Evolutionary conservation across 2,797 vertebrate species (phyloP).

Genomic region (Acanthurus leucopareius): DNA sequence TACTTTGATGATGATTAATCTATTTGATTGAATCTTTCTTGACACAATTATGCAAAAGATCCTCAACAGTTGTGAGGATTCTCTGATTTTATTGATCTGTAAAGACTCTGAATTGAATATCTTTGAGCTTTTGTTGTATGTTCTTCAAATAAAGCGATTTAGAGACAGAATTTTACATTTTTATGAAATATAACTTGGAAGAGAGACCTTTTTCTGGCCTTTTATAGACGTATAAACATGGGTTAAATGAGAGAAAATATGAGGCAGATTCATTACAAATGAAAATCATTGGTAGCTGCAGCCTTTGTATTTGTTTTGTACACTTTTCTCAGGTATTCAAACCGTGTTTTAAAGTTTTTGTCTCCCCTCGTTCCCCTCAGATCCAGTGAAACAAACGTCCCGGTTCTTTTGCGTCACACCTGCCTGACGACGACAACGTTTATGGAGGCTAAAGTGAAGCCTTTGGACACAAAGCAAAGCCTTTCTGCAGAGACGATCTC

Average conservation of each 20-base stretch:
- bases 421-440: slow-evolving; percentile 22
- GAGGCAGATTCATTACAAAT: neutral
- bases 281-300: neutral
- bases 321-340: neutral
- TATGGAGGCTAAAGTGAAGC: slow-evolving; percentile 10
- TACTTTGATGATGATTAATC: neutral
- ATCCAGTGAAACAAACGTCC: neutral
- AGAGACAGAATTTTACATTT: no score
- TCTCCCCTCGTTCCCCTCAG: neutral
- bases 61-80: no score
- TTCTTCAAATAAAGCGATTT: no score
- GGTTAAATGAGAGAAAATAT: neutral
- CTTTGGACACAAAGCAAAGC: slow-evolving; percentile 17
- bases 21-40: neutral
- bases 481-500: slow-evolving; percentile 18
- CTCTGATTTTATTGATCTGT: no score
- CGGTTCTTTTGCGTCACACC: slow-evolving; percentile 19
- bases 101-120: no score
- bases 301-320: neutral
- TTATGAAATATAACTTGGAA: no score
- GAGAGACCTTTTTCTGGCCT: no score
- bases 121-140: no score
- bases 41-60: neutral
- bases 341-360: slow-evolving; percentile 7
- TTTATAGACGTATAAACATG: no score